phyloP scores from a whole-genome alignment of 92 coral and sea anemone genomes.

The Bergia puertoricense region DNA sequence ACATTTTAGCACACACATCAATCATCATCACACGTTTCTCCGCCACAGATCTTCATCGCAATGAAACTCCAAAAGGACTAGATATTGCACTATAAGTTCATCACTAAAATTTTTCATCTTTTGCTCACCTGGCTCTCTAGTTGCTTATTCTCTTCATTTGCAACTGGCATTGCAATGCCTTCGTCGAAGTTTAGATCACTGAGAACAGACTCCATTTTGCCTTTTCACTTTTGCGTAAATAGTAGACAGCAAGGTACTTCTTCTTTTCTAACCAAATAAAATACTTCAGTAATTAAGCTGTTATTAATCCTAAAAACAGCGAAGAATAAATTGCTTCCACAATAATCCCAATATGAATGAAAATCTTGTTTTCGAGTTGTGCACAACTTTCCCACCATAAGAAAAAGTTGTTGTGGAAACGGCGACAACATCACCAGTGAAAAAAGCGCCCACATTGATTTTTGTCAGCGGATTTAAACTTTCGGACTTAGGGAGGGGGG shows the following conservation, averaged over 20 bases:
- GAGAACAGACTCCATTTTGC: conserved; percentile 84
- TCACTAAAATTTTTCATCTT: not conserved
- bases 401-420: conserved; percentile 89
- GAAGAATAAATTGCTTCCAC: not conserved
- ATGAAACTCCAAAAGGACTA: not conserved
- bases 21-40: not conserved
- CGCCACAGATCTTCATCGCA: not conserved
- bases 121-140: conserved; percentile 83
- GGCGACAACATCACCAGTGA: conserved; percentile 54
- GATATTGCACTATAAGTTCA: not conserved
- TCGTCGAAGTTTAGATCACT: conserved; percentile 94
- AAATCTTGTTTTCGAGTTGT: not conserved
- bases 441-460: conserved; percentile 37
- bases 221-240: not conserved
- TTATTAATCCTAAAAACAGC: not conserved
- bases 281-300: not conserved
- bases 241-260: not conserved
- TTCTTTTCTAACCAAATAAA: not conserved
- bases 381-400: not conserved
- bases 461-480: conserved; percentile 40
- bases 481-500: not conserved
- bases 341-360: not conserved
- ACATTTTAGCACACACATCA: too few species aligned
- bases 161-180: conserved; percentile 98
- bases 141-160: conserved; percentile 84